phyloP scores from a whole-genome alignment of 2,888 invertebrate genomes.

The Netelia melanura region DNA sequence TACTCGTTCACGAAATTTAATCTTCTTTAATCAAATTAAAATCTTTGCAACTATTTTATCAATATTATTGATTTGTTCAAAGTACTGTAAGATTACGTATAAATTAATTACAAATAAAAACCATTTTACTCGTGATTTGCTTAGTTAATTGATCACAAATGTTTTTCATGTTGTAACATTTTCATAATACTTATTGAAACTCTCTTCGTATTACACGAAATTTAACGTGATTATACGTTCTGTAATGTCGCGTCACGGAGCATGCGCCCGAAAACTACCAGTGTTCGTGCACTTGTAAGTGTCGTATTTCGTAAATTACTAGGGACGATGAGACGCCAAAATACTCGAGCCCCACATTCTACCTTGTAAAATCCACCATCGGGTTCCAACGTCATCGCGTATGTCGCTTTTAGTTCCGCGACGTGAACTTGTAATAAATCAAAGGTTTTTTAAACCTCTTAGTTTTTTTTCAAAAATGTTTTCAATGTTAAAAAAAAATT shows the following conservation, averaged over 20 bases:
- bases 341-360: not conserved
- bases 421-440: not conserved
- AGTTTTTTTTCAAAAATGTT: too few relatives aligned
- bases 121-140: too few relatives aligned
- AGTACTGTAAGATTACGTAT: too few relatives aligned
- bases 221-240: not conserved
- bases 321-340: slow-evolving; percentile 29
- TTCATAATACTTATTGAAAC: too few relatives aligned
- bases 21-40: too few relatives aligned
- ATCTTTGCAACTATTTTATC: too few relatives aligned
- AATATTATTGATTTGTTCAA: too few relatives aligned
- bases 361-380: not conserved
- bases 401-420: slow-evolving; percentile 34
- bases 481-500: too few relatives aligned
- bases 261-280: not conserved
- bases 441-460: not conserved
- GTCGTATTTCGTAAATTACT: not conserved
- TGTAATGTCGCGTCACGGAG: slow-evolving; percentile 19
- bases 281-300: not conserved
- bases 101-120: too few relatives aligned
- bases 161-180: too few relatives aligned
- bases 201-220: not conserved
- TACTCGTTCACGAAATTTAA: too few relatives aligned
- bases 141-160: too few relatives aligned
- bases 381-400: slow-evolving; percentile 18